phyloP scores from a whole-genome alignment of 2,113 vertebrate genomes.

The Coryphaenoides rupestris region DNA sequence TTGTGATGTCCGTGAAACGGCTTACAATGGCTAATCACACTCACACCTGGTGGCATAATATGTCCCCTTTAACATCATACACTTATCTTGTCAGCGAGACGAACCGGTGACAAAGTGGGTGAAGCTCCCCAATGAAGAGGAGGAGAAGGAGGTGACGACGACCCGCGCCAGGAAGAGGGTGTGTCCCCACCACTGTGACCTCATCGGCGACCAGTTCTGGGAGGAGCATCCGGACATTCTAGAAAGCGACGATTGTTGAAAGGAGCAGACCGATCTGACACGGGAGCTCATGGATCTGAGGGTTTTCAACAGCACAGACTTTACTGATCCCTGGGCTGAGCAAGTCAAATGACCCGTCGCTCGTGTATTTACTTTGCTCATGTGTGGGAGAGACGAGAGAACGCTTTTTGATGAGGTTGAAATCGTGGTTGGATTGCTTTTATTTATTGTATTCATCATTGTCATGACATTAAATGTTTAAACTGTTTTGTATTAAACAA shows the following conservation, averaged over 20 bases:
- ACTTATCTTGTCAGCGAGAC: constrained; percentile 66
- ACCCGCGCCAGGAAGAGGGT: constrained; percentile 74
- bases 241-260: constrained; percentile 73
- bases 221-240: constrained; percentile 85
- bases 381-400: background rate
- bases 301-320: too few relatives aligned
- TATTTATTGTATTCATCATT: background rate
- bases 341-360: too few relatives aligned
- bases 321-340: too few relatives aligned
- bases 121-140: constrained; percentile 71
- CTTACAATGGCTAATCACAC: too few relatives aligned
- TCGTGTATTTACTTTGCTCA: background rate
- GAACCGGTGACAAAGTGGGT: constrained; percentile 79
- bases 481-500: constrained; percentile 5
- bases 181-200: constrained; percentile 78
- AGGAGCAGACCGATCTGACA: too few relatives aligned
- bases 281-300: too few relatives aligned
- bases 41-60: too few relatives aligned
- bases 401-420: too few relatives aligned
- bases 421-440: too few relatives aligned
- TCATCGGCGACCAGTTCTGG: constrained; percentile 95
- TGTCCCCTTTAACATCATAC: too few relatives aligned
- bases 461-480: constrained; percentile 14
- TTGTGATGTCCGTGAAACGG: too few relatives aligned
- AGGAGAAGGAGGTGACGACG: constrained; percentile 76